Evolutionary conservation across 2,888 invertebrate species (phyloP), one percentile per base, ranked within the genome.

Genomic region (Hydropsyche betteni): DNA sequence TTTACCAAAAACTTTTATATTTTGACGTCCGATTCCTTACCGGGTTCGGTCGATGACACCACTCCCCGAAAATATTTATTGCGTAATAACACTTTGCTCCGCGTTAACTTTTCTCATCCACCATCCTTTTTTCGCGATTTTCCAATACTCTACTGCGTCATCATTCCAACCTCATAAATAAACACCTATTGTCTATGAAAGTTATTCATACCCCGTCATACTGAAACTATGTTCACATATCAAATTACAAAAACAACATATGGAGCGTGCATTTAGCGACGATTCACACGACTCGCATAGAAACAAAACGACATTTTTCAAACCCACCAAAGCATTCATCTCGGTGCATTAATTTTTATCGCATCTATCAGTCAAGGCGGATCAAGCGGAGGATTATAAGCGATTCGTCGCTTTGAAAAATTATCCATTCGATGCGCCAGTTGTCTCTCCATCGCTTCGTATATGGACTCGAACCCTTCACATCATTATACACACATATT

Each of bases 41-140:
- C 44, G 44, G 44, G 34, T 64, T 10, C 24, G 64, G 24, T 64
- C 64, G 36, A 64, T 12, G 64, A 64, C 64, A 34, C 64, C 5
- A 34, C 64, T 64, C 36, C n/a, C 64, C 64, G 44, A 44, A 64
- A 64, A 64, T 64, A 64, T 64, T 64, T 64, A 64, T 64, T 64
- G 64, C 64, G 36, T 64, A 64, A 64, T 64, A 64, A 64, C 64
- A 64, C 64, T 64, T 24, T 64, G 4, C 64, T 64, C 36, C 34
- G 14, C 34, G 34, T 64, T 64, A 64, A 64, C 36, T 64, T 64
- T 64, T 64, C 64, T 8, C 58, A 14, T 58, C 16, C 12, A 10
- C 8, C 5, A n/a, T 6, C 1, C n/a, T 55, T 55, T 55, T 55
- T 16, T 51, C n/a, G 55, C 14, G 16, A 14, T 55, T 55, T 55